Base-by-base conservation (phyloP, 1,140 invertebrate species). In the Agraylea sexmaculata region DNA sequence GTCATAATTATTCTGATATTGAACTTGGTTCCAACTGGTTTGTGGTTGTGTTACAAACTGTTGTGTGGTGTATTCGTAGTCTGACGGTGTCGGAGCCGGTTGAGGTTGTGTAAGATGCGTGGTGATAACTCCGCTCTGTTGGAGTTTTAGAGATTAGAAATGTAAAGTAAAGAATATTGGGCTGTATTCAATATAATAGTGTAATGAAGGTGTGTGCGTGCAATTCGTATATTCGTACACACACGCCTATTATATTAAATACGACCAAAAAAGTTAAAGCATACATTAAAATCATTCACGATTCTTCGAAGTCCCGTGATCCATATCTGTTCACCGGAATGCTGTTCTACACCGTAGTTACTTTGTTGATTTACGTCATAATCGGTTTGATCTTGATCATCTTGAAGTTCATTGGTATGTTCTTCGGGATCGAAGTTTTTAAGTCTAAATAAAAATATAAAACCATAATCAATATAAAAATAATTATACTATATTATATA, bases 371-470 rank as follows among this genome's bases (percentile, higher is more conserved):
- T 57, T 27, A 29, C 47, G 32, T 52, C 55, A 28, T 46, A 42
- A 31, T 42, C 45, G 30, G 20, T 22, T 15, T 37, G 40, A n/a
- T 49, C 37, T 2, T 39, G 3, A 36, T 42, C 43, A 36, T 42
- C 41, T 47, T 47, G 6, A 43, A 41, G 43, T 21, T 52, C 56
- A 47, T 64, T 68, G 10, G 63, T 43, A 4, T 49, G 30, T 34
- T 49, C 43, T 22, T 49, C 47, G 0, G 83, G 83, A 69, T 93
- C 87, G 50, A 78, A 74, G 54, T 80, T 83, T 56, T 88, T 87
- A 29, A 93, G 68, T 42, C 47, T 49, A 25, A 13, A 36, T 7
- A 31, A 31, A 5, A 31, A 31, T 27, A 8, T 27, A 27, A 21
- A 17, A 4, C 25, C 22, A 40, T 31, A 22, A 39, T 20, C 5